These are phyloP conservation scores for Orthochromis malagaraziensis DNA, from an alignment of 2,113 vertebrate species.

Conservation along the genomic window DNA sequence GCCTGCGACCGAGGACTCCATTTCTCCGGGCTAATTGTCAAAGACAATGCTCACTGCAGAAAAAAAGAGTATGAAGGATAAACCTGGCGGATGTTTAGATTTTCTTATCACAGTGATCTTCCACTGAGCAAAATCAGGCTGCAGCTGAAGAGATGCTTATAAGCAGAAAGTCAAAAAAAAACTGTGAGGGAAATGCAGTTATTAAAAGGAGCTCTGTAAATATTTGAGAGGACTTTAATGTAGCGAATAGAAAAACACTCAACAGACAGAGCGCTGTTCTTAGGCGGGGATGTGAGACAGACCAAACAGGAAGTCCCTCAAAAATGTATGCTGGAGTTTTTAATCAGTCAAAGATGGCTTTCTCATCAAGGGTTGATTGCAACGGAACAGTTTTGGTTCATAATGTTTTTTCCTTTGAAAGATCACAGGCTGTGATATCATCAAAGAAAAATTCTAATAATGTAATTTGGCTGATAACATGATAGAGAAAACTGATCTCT, in stretches of 20 bases:
- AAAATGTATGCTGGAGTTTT: constrained; percentile 68
- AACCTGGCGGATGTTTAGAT: constrained; percentile 62
- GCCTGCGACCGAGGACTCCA: constrained; percentile 32
- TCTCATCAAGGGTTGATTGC: constrained; percentile 62
- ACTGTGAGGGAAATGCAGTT: constrained; percentile 48
- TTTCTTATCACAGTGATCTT: constrained; percentile 56
- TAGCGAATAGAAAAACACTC: constrained; percentile 31
- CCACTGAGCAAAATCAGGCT: constrained; percentile 1
- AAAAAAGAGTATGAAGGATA: constrained; percentile 46
- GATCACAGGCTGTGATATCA: constrained; percentile 55
- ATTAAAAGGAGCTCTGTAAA: constrained; percentile 56
- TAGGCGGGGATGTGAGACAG: constrained; percentile 64
- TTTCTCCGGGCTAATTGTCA: constrained; percentile 57
- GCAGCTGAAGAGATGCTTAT: constrained; percentile 1
- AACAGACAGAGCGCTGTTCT: constrained; percentile 10
- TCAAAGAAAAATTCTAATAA: constrained; percentile 55
- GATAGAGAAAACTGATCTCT: constrained; percentile 31
- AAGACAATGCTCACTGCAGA: constrained; percentile 40
- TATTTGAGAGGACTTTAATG: constrained; percentile 41
- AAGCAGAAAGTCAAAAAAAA: background rate
- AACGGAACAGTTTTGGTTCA: constrained; percentile 47
- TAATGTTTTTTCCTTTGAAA: constrained; percentile 54
- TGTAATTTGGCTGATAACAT: constrained; percentile 37
- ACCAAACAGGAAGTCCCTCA: constrained; percentile 76
- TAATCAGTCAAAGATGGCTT: constrained; percentile 67